Percentiles rank a stretch among this genome's conserved stretches.
Conservation (phyloP, 2,888 invertebrate species). For the Dasysyrphus tricinctus region DNA sequence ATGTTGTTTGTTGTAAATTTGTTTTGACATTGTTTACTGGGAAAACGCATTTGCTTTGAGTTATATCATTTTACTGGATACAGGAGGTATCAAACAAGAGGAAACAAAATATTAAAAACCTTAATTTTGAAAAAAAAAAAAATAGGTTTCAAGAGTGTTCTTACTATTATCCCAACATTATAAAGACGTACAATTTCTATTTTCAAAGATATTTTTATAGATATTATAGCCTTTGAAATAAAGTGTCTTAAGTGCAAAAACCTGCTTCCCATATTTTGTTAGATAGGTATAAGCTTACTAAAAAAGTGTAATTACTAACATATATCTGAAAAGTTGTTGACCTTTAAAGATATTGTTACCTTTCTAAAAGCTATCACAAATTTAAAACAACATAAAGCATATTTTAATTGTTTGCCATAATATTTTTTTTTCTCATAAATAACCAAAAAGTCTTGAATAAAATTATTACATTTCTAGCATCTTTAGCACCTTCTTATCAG, state of each 20-base stretch:
- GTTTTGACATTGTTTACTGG: conserved; percentile 7
- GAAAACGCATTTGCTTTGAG: not conserved
- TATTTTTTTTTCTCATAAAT: not conserved
- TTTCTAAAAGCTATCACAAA: not conserved
- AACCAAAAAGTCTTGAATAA: not conserved
- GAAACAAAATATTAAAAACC: no score
- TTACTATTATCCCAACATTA: no score
- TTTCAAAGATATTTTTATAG: no score
- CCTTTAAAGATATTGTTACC: not conserved
- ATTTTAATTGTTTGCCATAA: not conserved
- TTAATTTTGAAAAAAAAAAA: no score
- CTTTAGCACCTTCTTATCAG: not conserved
- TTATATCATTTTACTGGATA: not conserved
- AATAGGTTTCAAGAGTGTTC: no score
- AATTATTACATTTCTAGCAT: conserved; percentile 5
- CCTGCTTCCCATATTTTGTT: no score
- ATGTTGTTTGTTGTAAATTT: conserved; percentile 25
- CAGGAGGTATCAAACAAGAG: not conserved
- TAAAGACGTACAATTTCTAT: no score
- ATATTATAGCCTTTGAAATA: no score
- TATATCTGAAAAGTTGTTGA: not conserved
- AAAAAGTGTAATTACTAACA: no score
- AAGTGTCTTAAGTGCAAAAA: no score
- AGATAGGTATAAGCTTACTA: no score
- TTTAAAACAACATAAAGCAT: not conserved